Conservation (phyloP, 2,113 vertebrate genomes). For the Sus scrofa region DNA sequence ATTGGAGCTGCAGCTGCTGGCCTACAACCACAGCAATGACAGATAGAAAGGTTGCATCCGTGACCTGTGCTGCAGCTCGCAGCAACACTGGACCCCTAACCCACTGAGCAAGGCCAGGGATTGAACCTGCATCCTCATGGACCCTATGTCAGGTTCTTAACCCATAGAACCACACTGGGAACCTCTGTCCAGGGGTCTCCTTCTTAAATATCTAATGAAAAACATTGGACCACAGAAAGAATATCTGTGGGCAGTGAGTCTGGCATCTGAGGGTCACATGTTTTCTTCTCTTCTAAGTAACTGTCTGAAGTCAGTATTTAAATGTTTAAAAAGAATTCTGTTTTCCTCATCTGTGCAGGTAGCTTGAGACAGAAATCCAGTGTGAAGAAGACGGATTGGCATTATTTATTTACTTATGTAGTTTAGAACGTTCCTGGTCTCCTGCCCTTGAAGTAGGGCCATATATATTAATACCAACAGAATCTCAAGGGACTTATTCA, state of each 20-base stretch:
- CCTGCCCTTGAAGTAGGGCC: neutral
- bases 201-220: conserved; percentile 28
- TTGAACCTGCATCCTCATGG: too few species aligned
- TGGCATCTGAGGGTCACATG: neutral
- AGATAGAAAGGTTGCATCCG: too few species aligned
- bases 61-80: too few species aligned
- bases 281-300: neutral
- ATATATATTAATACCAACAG: conserved; percentile 47
- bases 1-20: too few species aligned
- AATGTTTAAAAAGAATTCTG: conserved; percentile 26
- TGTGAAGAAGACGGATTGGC: neutral
- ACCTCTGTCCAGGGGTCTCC: neutral
- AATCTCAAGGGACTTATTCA: conserved; percentile 48
- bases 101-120: too few species aligned
- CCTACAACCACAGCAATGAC: too few species aligned
- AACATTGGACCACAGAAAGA: neutral
- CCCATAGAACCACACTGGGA: too few species aligned
- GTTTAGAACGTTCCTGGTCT: conserved; percentile 43
- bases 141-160: too few species aligned
- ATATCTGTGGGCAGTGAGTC: neutral
- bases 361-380: conserved; percentile 40
- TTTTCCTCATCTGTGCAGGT: neutral
- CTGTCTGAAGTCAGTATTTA: conserved; percentile 33
- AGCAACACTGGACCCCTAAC: too few species aligned
- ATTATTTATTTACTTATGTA: conserved; percentile 70